phyloP scores from a whole-genome alignment of 2,888 invertebrate species.

The Myopa testacea region DNA sequence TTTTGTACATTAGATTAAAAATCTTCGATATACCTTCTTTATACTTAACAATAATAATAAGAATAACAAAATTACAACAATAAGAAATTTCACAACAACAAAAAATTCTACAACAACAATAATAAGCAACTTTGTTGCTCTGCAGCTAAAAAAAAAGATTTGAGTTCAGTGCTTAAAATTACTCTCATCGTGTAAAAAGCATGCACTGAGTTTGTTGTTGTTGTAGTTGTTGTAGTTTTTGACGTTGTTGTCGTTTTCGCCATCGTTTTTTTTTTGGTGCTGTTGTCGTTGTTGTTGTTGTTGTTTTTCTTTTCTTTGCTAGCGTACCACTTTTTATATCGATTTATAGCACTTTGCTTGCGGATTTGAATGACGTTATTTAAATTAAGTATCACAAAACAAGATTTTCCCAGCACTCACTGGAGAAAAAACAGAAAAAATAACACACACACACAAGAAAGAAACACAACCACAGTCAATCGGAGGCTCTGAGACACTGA shows the following conservation, averaged over 20 bases:
- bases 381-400: slow-evolving; percentile 15
- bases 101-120: no score
- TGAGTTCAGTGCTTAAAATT: no score
- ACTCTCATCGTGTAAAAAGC: neutral
- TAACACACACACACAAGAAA: neutral
- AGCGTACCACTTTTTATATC: neutral
- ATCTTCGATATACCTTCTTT: no score
- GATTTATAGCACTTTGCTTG: neutral
- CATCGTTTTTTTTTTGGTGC: no score
- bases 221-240: no score
- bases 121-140: no score
- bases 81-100: no score
- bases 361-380: slow-evolving; percentile 6
- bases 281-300: neutral
- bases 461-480: neutral
- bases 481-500: no score
- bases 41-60: no score
- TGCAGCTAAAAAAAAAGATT: no score
- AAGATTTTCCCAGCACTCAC: slow-evolving; percentile 16
- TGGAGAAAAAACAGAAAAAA: neutral
- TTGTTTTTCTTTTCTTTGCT: slow-evolving; percentile 6
- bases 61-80: no score
- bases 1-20: no score
- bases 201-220: neutral
- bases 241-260: neutral